A percentile compares a stretch with the other conserved stretches of the same genome.
These are phyloP conservation scores for Acrobeloides nanus DNA, from an alignment of 2,888 invertebrate genomes.

Conservation along the genomic window DNA sequence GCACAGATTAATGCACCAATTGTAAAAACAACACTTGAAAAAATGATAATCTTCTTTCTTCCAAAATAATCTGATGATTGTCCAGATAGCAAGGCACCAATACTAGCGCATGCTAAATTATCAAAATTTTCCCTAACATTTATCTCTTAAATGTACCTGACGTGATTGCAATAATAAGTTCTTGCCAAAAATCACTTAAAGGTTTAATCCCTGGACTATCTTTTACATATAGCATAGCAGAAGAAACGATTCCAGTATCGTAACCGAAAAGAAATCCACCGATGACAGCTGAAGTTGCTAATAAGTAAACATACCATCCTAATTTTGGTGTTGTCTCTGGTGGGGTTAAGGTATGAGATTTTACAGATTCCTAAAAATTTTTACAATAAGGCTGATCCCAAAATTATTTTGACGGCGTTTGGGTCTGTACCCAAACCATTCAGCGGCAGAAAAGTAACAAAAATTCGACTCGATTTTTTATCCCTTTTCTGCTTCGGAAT, in stretches of 20 bases:
- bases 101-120: constrained; percentile 17
- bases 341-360: no score
- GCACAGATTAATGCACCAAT: constrained; percentile 57
- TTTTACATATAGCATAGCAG: constrained; percentile 43
- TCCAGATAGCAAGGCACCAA: constrained; percentile 49
- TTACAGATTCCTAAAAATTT: no score
- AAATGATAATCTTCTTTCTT: constrained; percentile 58
- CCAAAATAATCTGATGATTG: constrained; percentile 58
- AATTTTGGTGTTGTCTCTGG: constrained; percentile 15
- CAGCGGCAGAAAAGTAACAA: no score
- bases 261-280: constrained; percentile 59
- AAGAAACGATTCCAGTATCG: constrained; percentile 57
- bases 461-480: no score
- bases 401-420: no score
- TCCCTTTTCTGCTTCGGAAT: no score
- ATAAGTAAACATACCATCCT: constrained; percentile 25
- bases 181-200: constrained; percentile 38
- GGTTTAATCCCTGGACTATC: constrained; percentile 32
- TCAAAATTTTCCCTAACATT: neutral
- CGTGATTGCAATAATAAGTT: constrained; percentile 41
- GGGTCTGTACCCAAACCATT: no score
- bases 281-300: constrained; percentile 36
- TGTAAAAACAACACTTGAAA: constrained; percentile 58
- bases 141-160: constrained; percentile 21
- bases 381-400: no score